These are phyloP conservation scores for Tenthredo mesomela DNA, from an alignment of 2,888 invertebrate genomes.

Conservation along the genomic window DNA sequence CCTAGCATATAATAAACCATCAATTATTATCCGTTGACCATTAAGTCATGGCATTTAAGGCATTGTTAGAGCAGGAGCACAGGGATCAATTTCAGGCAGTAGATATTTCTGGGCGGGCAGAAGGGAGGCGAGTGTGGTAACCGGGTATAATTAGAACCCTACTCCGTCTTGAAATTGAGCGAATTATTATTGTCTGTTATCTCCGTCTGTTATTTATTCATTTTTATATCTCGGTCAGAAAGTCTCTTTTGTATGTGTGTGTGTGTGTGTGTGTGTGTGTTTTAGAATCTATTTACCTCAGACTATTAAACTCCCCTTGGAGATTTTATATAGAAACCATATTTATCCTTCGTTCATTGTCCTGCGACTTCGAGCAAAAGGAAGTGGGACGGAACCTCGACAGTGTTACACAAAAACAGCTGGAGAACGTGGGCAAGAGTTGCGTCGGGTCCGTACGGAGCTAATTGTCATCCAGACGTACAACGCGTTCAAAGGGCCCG, in stretches of 20 bases:
- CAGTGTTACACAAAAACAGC: slow-evolving; percentile 39
- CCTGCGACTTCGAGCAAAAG: background rate
- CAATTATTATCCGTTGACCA: slow-evolving; percentile 53
- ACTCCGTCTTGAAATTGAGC: slow-evolving; percentile 28
- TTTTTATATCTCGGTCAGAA: background rate
- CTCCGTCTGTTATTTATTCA: background rate
- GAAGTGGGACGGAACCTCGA: slow-evolving; percentile 19
- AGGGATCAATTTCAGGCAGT: slow-evolving; percentile 48
- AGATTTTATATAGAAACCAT: background rate
- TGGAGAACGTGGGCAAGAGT: slow-evolving; percentile 33
- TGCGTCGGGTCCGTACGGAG: slow-evolving; percentile 1
- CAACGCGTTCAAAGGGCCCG: slow-evolving; percentile 31
- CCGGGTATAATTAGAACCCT: slow-evolving; percentile 39
- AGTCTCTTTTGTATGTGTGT: background rate
- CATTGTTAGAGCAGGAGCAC: slow-evolving; percentile 41
- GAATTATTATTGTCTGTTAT: slow-evolving; percentile 25
- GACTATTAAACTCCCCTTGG: background rate
- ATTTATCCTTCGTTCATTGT: slow-evolving; percentile 16
- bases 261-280: background rate
- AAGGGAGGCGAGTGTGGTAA: slow-evolving; percentile 36
- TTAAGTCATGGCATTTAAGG: slow-evolving; percentile 45
- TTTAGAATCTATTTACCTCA: background rate
- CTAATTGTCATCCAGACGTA: slow-evolving; percentile 44
- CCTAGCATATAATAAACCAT: slow-evolving; percentile 52
- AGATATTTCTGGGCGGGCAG: slow-evolving; percentile 22